phyloP scores from a whole-genome alignment of 2,797 vertebrate genomes.

The Eulemur coronatus region DNA sequence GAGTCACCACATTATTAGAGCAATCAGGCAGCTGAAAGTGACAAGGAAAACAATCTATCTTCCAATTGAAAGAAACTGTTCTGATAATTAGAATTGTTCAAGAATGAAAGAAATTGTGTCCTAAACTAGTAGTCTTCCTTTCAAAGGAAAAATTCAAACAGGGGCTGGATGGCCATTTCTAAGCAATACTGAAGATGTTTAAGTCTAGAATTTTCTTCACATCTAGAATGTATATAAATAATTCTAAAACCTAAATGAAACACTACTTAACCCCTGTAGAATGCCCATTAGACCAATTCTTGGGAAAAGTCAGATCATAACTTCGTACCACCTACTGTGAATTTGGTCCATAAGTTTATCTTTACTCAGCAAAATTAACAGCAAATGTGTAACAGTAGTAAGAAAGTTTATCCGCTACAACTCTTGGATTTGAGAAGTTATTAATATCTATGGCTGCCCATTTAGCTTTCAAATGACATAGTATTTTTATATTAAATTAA shows the following conservation, averaged over 20 bases:
- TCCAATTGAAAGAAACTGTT: not conserved
- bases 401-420: not conserved
- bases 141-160: not conserved
- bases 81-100: not conserved
- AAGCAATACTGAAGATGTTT: not conserved
- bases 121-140: not conserved
- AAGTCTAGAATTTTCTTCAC: not conserved
- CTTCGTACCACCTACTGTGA: not conserved
- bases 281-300: not conserved
- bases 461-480: not conserved
- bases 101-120: not conserved
- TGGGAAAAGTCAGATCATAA: not conserved
- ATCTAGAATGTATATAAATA: not conserved
- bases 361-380: not conserved
- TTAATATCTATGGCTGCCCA: not conserved
- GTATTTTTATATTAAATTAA: not conserved
- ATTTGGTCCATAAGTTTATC: not conserved
- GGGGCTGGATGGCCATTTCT: not conserved
- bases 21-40: not conserved
- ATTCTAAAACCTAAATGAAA: not conserved
- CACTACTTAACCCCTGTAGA: not conserved
- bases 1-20: not conserved
- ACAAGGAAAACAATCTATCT: not conserved
- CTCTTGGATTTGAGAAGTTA: not conserved
- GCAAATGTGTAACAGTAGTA: not conserved